Percentiles rank a stretch among this genome's conserved stretches.
phyloP scores from a whole-genome alignment of 2,797 vertebrate species.

The Betta splendens region DNA sequence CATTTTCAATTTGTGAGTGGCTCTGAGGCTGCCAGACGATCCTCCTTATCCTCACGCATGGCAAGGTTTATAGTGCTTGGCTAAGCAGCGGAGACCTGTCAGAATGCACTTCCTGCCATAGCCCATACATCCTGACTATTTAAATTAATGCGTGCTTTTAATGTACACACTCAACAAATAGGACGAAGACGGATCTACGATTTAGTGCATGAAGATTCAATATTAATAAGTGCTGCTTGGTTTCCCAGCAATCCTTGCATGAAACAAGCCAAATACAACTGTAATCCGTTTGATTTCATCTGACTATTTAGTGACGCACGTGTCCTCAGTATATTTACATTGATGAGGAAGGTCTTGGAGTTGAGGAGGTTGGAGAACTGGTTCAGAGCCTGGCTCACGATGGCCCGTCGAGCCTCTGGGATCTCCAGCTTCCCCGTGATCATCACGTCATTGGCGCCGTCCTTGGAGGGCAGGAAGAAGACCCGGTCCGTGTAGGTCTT shows the following conservation, averaged over 20 bases:
- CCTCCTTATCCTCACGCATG: not conserved
- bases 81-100: not conserved
- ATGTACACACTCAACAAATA: not conserved
- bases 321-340: constrained; percentile 74
- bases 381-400: constrained; percentile 89
- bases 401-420: constrained; percentile 86
- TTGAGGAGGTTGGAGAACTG: constrained; percentile 99
- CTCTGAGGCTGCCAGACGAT: not conserved
- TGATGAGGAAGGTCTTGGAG: constrained; percentile 99
- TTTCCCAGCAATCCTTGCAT: not conserved
- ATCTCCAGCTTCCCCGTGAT: constrained; percentile 95
- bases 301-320: not conserved
- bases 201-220: no score
- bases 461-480: constrained; percentile 97
- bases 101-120: not conserved
- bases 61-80: not conserved
- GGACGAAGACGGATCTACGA: no score
- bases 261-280: no score
- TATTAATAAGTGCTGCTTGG: no score
- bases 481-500: constrained; percentile 96
- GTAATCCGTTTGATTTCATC: not conserved
- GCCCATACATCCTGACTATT: not conserved
- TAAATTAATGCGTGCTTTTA: not conserved
- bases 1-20: constrained; percentile 5
- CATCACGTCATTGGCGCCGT: constrained; percentile 96